phyloP scores from a whole-genome alignment of 2,888 invertebrate genomes.

The Machimus rusticus region DNA sequence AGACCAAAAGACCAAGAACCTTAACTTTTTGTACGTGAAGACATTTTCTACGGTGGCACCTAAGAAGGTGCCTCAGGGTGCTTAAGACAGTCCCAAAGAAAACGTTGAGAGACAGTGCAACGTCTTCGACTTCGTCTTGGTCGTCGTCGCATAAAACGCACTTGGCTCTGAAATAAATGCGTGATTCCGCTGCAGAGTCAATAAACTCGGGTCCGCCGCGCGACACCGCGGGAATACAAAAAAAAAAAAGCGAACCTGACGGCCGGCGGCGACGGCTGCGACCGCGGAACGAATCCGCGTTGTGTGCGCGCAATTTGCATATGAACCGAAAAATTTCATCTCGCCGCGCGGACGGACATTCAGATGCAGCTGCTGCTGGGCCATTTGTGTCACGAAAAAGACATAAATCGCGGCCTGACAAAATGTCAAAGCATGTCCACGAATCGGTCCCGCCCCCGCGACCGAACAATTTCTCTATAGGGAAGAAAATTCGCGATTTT shows the following conservation, averaged over 20 bases:
- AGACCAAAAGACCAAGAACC: conserved; percentile 25
- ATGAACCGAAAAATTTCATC: conserved; percentile 18
- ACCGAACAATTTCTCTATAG: background rate
- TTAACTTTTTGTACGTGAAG: conserved; percentile 24
- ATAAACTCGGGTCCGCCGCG: background rate
- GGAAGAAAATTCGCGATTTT: background rate
- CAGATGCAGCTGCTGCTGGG: conserved; percentile 1
- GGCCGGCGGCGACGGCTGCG: background rate
- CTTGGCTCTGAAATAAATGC: conserved; percentile 24
- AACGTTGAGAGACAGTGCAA: background rate
- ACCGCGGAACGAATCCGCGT: background rate
- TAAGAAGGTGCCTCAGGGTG: background rate
- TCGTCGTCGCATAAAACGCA: conserved; percentile 1
- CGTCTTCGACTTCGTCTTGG: background rate
- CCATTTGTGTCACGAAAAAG: background rate
- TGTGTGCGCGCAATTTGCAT: conserved; percentile 1
- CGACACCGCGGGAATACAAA: conserved; percentile 8
- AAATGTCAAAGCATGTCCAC: conserved; percentile 15
- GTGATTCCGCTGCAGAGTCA: conserved; percentile 21
- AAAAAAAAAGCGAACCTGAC: background rate
- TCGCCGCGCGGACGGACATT: background rate
- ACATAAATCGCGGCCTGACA: conserved; percentile 9
- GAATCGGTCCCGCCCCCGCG: background rate
- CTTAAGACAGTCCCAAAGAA: background rate
- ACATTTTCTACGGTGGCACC: background rate